Percentiles rank a stretch among this genome's conserved stretches.
Evolutionary conservation across 2,888 invertebrate species (phyloP).

Genomic region (Halictus quadricinctus): DNA sequence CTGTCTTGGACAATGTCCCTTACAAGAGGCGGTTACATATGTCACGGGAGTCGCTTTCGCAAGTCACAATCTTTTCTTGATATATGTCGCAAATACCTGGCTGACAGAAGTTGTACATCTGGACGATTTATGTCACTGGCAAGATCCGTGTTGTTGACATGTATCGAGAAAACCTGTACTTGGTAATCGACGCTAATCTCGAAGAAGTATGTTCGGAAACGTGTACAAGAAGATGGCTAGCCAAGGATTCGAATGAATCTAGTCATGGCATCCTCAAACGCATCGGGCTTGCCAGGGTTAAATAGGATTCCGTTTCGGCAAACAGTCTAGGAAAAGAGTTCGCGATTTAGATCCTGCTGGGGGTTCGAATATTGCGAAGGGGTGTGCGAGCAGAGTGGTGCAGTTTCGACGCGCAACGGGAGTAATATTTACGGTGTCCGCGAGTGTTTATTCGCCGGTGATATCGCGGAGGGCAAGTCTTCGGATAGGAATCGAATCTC

Average conservation of each 20-base stretch:
- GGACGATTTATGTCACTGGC: too few species aligned
- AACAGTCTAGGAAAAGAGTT: not conserved
- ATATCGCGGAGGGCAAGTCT: not conserved
- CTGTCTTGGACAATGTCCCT: too few species aligned
- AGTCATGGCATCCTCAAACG: not conserved
- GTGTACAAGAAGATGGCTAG: not conserved
- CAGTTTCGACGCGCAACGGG: not conserved
- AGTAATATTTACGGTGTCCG: conserved; percentile 1
- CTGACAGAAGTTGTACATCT: too few species aligned
- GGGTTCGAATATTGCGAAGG: not conserved
- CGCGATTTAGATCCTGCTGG: not conserved
- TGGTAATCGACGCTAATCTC: not conserved
- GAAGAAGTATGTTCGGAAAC: not conserved
- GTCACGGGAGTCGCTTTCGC: too few species aligned
- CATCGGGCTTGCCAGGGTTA: not conserved
- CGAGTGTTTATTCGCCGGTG: conserved; percentile 13
- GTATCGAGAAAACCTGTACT: too few species aligned
- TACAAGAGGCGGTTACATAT: too few species aligned
- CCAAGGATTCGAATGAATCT: not conserved
- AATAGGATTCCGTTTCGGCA: conserved; percentile 3
- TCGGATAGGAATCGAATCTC: conserved; percentile 7
- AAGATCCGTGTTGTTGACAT: too few species aligned
- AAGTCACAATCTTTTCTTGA: too few species aligned
- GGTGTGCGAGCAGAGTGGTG: not conserved
- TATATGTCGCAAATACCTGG: too few species aligned